These are phyloP conservation scores for Apis dorsata DNA, from an alignment of 1,140 invertebrate species.

Conservation along the genomic window DNA sequence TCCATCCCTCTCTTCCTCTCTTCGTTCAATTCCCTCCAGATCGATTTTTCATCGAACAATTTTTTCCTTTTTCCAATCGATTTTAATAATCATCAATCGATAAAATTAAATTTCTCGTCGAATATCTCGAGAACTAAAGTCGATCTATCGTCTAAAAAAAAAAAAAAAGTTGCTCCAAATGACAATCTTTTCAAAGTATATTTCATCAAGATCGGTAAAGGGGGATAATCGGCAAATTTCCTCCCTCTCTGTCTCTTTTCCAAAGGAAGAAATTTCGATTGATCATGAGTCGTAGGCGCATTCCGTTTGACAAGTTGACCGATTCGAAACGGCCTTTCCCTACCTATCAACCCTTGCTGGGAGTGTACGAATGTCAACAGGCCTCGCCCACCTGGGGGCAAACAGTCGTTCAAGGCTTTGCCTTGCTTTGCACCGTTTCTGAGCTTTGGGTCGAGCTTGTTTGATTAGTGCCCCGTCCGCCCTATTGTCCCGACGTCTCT, in stretches of 20 bases:
- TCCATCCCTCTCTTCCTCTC: too few relatives aligned
- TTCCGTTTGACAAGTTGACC: conserved; percentile 42
- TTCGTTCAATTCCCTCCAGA: too few relatives aligned
- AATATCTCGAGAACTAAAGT: too few relatives aligned
- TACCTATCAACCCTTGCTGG: conserved; percentile 55
- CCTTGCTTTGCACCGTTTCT: conserved; percentile 47
- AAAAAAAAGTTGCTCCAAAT: too few relatives aligned
- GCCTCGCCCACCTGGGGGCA: conserved; percentile 50
- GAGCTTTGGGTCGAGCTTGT: conserved; percentile 49
- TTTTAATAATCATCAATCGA: too few relatives aligned
- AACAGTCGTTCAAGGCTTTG: conserved; percentile 63
- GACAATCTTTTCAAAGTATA: too few relatives aligned
- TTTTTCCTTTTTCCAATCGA: too few relatives aligned
- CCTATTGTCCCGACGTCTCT: conserved; percentile 38
- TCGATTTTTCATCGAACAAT: too few relatives aligned
- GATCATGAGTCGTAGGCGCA: conserved; percentile 1
- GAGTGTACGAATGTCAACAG: conserved; percentile 64
- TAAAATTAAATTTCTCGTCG: too few relatives aligned
- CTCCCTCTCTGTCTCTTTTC: background rate
- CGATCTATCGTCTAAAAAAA: too few relatives aligned
- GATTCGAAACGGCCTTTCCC: conserved; percentile 46
- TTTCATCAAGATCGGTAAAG: too few relatives aligned
- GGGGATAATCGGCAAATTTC: background rate
- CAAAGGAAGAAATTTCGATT: conserved; percentile 1
- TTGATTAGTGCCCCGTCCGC: conserved; percentile 61